Percentiles rank a stretch among this genome's conserved stretches.
These are phyloP conservation scores for Sceloporus tristichus DNA, from an alignment of 2,113 vertebrate genomes.

Conservation along the genomic window DNA sequence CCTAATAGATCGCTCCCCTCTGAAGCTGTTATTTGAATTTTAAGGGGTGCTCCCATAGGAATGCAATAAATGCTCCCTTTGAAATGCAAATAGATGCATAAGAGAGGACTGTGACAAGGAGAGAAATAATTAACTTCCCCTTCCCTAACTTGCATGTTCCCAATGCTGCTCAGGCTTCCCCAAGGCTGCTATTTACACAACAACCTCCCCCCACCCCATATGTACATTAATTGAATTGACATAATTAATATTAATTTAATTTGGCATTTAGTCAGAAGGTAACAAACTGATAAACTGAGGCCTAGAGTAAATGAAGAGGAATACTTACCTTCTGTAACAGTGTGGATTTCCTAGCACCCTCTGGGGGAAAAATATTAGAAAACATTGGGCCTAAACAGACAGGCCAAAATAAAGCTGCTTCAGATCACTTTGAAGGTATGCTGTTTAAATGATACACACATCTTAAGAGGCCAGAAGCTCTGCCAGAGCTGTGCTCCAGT, in stretches of 20 bases:
- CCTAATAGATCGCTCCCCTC: background rate
- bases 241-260: background rate
- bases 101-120: background rate
- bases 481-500: too few relatives aligned
- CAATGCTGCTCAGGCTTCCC: background rate
- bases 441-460: too few relatives aligned
- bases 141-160: background rate
- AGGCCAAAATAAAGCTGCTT: too few relatives aligned
- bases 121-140: background rate
- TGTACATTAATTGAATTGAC: background rate
- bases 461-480: too few relatives aligned
- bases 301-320: background rate
- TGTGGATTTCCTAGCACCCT: too few relatives aligned
- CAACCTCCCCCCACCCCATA: too few relatives aligned
- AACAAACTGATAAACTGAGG: background rate
- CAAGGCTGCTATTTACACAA: conserved; percentile 3
- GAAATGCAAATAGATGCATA: background rate
- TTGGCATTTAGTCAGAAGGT: background rate
- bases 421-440: too few relatives aligned
- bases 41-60: background rate
- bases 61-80: background rate
- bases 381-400: too few relatives aligned
- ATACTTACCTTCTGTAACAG: too few relatives aligned
- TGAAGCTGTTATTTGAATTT: background rate
- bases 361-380: too few relatives aligned